Evolutionary conservation across 2,888 invertebrate species (phyloP), one percentile per base, ranked within the genome.

Genomic region (Drosophila anomelani): DNA sequence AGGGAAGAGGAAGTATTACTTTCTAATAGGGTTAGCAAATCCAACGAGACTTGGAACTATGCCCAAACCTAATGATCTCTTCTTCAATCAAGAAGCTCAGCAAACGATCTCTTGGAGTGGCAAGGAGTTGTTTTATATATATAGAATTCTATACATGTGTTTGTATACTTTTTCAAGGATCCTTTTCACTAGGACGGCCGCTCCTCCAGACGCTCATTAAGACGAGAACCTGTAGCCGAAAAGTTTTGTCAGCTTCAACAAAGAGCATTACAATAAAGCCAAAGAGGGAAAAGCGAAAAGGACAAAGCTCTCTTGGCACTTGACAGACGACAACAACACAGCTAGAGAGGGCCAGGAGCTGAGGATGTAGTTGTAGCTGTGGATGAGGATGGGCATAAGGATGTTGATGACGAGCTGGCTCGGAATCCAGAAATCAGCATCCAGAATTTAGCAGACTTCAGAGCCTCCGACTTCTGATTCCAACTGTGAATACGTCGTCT

Each of bases 241-340:
- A 67, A 68, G 57, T 68, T 68, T 68, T 54, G 49, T 43, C 67
- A 56, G 67, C 41, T 32, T 12, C 34, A 49, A 67, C 68, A 68
- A 68, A 43, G 68, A 68, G 57, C 41, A 56, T 68, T 68, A 54
- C 70, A 71, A 61, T 32, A 67, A 68, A 61, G 51, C 36, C 64
- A 53, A 29, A 59, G 62, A 62, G 49, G 57, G 62, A 44, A 64
- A 59, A 43, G 69, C 69, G 57, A 69, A 73, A 74, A 60, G 67
- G 56, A 72, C 78, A 77, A 80, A 81, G 80, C 77, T 78, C 72
- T 84, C 72, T 86, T 81, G 87, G 59, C 80, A 78, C 74, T 86
- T 77, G 78, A 66, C 81, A 80, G 76, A 78, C 79, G 44, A 67
- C 70, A 69, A 66, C 56, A 53, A 57, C 29, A 12, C 20, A 53